Evolutionary conservation across 1,140 invertebrate species (phyloP), one percentile per base, ranked within the genome.

Genomic region (Ctenoplectra terminalis): DNA sequence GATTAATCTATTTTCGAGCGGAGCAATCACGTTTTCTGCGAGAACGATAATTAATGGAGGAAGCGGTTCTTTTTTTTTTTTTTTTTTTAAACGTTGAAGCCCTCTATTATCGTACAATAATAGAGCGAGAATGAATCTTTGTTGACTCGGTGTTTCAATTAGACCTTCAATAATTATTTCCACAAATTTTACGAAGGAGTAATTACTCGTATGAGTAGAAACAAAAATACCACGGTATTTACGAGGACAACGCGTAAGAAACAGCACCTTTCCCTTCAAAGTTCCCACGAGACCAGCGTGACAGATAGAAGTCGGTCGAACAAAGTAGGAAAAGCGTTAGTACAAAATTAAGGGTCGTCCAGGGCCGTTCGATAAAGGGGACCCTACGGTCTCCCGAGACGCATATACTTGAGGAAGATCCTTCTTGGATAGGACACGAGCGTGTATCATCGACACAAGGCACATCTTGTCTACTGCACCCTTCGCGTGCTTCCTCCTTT

Each of bases 281-380:
- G 48, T 58, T 82, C 82, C 86, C 85, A 58, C 60, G 86, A 81
- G 82, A 87, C 56, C 31, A 23, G 34, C 60, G 43, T 54, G 77
- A 83, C 76, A 56, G 77, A 83, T 83, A 72, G 76, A 88, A 83
- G 82, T 87, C 73, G 78, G 85, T 75, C 73, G 82, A 43, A 40
- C 56, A 76, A 67, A 83, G 79, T 75, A 71, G 56, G 67, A 78
- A 61, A 75, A 84, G 83, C 88, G 86, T 85, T 86, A 91, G 87
- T 87, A 79, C 80, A 76, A 86, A 90, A 91, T 90, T 90, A 91
- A 86, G 88, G 90, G 77, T 77, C 84, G 84, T 71, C 84, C 70
- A 31, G 83, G 86, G 85, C 82, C 69, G 66, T 84, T 88, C 84
- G 79, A 60, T 63, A 80, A 85, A 82, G 63, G 83, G 83, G 26